phyloP scores from a whole-genome alignment of 2,888 invertebrate species.

The Patella pellucida region DNA sequence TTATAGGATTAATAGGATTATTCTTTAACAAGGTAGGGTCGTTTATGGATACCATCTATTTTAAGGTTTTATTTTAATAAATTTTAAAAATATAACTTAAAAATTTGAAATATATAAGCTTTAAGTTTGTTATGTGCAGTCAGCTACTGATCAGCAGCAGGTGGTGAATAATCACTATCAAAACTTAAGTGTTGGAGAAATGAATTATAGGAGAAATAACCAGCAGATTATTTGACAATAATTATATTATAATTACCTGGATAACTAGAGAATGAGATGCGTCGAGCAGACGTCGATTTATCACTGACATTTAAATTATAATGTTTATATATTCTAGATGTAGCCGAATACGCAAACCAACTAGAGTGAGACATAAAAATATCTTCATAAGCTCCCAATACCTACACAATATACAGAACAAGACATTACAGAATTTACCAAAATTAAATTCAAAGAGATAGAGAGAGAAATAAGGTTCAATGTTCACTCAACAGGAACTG shows the following conservation, averaged over 20 bases:
- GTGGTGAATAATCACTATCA: not conserved
- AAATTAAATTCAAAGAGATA: no score
- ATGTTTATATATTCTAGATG: constrained; percentile 66
- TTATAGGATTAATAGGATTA: no score
- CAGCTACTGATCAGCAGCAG: no score
- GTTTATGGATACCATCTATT: no score
- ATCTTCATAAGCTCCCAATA: constrained; percentile 65
- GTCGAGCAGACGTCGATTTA: constrained; percentile 47
- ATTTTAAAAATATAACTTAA: no score
- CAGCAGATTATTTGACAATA: not conserved
- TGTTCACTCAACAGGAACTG: no score
- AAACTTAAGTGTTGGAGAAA: not conserved
- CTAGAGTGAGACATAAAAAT: constrained; percentile 68
- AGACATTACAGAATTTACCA: no score
- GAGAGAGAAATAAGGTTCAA: no score
- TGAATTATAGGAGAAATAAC: not conserved
- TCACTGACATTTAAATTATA: constrained; percentile 65
- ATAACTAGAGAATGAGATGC: constrained; percentile 67
- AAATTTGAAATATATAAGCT: no score
- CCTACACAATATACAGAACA: constrained; percentile 37
- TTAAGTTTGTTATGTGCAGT: no score
- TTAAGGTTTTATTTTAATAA: no score
- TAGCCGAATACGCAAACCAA: constrained; percentile 67
- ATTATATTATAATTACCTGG: constrained; percentile 50
- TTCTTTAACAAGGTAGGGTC: no score